These are phyloP conservation scores for Irena cyanogastra DNA, from an alignment of 2,113 vertebrate genomes.

Conservation along the genomic window DNA sequence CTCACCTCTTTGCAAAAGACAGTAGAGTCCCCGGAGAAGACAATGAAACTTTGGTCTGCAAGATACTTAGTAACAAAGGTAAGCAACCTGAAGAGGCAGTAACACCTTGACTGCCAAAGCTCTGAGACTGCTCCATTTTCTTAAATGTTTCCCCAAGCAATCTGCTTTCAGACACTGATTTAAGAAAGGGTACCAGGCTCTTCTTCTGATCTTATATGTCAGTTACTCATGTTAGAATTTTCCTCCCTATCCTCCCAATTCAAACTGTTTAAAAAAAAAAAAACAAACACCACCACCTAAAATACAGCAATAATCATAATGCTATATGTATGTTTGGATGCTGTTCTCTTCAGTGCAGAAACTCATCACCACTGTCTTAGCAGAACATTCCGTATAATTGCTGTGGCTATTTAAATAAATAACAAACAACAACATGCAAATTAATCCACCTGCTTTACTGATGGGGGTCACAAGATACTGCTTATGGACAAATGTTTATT, in stretches of 20 bases:
- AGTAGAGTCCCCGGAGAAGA: not conserved
- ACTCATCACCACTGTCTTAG: not conserved
- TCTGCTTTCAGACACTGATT: not conserved
- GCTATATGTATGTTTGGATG: not conserved
- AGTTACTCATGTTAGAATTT: not conserved
- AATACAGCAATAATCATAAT: not conserved
- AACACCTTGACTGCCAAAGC: not conserved
- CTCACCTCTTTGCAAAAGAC: not conserved
- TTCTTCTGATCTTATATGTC: not conserved
- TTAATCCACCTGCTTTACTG: conserved; percentile 46
- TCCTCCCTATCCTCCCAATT: not conserved
- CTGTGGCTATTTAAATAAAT: conserved; percentile 34
- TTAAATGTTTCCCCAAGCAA: not conserved
- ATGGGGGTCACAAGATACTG: conserved; percentile 18
- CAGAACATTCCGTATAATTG: not conserved
- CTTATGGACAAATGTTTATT: conserved; percentile 54
- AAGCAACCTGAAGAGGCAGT: not conserved
- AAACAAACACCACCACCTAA: not conserved
- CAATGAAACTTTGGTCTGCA: not conserved
- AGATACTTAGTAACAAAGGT: not conserved
- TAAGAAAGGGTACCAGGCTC: not conserved
- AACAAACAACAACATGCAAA: conserved; percentile 34
- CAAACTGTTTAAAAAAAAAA: not conserved
- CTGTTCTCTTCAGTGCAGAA: not conserved
- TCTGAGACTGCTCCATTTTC: not conserved